Evolutionary conservation across 23 tunicate genomes (phyloP), one percentile per base, ranked within the genome.

Genomic region (Ascidia mentula): DNA sequence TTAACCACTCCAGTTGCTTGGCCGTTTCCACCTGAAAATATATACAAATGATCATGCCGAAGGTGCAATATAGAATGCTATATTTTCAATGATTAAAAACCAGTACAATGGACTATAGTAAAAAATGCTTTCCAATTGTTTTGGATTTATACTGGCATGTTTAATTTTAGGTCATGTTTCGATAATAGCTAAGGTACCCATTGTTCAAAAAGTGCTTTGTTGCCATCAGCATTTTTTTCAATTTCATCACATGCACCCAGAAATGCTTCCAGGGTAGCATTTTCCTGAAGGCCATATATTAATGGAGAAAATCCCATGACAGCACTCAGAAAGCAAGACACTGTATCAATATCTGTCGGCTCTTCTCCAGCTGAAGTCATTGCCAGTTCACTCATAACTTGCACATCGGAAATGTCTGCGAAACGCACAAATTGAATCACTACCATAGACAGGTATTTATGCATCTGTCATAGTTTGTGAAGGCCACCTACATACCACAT

Each of bases 261-360:
- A 38, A 74, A 37, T 74, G 37, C 59, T 3, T 28, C 20, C 37
- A 34, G 28, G n/a, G 46, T 53, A 4, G 78, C 46, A 18, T 7
- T 74, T 74, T 74, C 22, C 18, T 30, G 59, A 3, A 74, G 53
- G 38, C 38, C 78, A 74, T 36, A 74, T 13, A 74, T 38, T 1
- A 74, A 32, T 18, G 78, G 59, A 36, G 78, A 30, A 40, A 74
- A 74, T 38, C 78, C 59, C 78, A 74, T 74, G 13, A 84, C 95
- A 60, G 95, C 95, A 45, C 89, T 84, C 24, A 79, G 85, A 40
- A 89, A 80, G 37, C 84, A 89, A 13, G 95, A 89, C 2, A 89
- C 89, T 32, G 89, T 33, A 69, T 89, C 89, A 0, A 89, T 85
- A 0, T 89, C 85, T 76, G 77, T 71, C 12, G 95, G 82, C 0